Evolutionary conservation across 2,888 invertebrate genomes (phyloP), one percentile per base, ranked within the genome.

Genomic region (Monoplex corrugatus): DNA sequence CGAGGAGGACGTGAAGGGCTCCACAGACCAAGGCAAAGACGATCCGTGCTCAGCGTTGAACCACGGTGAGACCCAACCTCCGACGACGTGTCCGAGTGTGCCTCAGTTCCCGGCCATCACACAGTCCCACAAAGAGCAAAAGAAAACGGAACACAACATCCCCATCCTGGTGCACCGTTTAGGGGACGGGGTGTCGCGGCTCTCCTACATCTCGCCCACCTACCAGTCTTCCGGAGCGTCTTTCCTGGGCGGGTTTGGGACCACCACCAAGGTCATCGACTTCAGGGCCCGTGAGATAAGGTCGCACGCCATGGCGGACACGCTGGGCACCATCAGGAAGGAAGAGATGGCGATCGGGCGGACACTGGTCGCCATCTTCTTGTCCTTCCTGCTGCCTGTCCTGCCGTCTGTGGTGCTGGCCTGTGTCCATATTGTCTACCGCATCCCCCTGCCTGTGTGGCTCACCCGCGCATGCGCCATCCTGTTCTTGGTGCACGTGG

Each of bases 101-200:
- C n/a, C n/a, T n/a, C n/a, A n/a, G n/a, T n/a, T n/a, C n/a, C n/a
- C n/a, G n/a, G n/a, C n/a, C n/a, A n/a, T n/a, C n/a, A n/a, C n/a
- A n/a, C n/a, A n/a, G n/a, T n/a, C n/a, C n/a, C n/a, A n/a, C n/a
- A n/a, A n/a, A n/a, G n/a, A n/a, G n/a, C n/a, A n/a, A n/a, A n/a
- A n/a, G n/a, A n/a, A n/a, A n/a, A n/a, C n/a, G n/a, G n/a, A n/a
- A n/a, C n/a, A n/a, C n/a, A n/a, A n/a, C 13, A 10, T 72, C 10
- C 72, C 72, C 32, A 13, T 72, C 19, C 72, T 72, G 72, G 72
- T 72, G 35, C 72, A 72, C 72, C 32, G 35, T 32, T 35, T 72
- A 35, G 72, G 72, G 23, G 72, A 72, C 72, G 72, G 72, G 35
- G 72, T 72, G 72, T 72, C 72, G 35, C 72, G 72, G 5, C 72